Evolutionary conservation across 35 echinoderm and acorn worm species (phyloP), one percentile per base, ranked within the genome.

Genomic region (Apostichopus californicus): DNA sequence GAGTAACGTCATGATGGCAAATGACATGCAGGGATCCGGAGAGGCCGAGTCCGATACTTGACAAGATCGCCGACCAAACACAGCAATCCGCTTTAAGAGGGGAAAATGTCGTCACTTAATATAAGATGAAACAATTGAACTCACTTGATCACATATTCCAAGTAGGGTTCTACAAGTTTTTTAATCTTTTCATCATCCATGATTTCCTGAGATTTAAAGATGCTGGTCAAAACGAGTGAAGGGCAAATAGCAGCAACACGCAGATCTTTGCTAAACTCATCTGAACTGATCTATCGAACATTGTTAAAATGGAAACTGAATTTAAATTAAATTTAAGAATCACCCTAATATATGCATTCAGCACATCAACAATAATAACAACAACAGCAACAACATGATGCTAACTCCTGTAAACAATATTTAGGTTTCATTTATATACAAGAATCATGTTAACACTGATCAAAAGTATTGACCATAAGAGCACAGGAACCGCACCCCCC

Each of bases 121-220:
- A 61, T 61, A 61, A 61, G 8, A 61, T 61, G 58, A 61, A 61
- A 61, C 12, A 12, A 61, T 61, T 61, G 12, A 18, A 75, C 71
- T 75, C n/a, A 75, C 71, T 75, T 18, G 14, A 75, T 8, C 17
- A 6, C 21, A 20, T 22, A 1, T 18, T 22, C 71, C 21, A 20
- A 18, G 71, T 22, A 75, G 1, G 2, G 2, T 75, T 75, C 71
- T 22, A 75, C 0, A 1, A 22, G 3, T 75, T 75, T n/a, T 18
- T 18, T 18, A 20, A 75, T 75, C 17, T 6, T 6, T 75, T 75
- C 17, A 7, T 75, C 15, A 6, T 75, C 71, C 17, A 22, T 75
- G 71, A 75, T n/a, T 1, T 75, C 71, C n/a, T 75, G 71, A 75
- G 71, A 75, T 75, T 75, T 75, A 18, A 20, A 75, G 71, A 75